Evolutionary conservation across 2,113 vertebrate species (phyloP), one percentile per base, ranked within the genome.

Genomic region (Oriolus oriolus): DNA sequence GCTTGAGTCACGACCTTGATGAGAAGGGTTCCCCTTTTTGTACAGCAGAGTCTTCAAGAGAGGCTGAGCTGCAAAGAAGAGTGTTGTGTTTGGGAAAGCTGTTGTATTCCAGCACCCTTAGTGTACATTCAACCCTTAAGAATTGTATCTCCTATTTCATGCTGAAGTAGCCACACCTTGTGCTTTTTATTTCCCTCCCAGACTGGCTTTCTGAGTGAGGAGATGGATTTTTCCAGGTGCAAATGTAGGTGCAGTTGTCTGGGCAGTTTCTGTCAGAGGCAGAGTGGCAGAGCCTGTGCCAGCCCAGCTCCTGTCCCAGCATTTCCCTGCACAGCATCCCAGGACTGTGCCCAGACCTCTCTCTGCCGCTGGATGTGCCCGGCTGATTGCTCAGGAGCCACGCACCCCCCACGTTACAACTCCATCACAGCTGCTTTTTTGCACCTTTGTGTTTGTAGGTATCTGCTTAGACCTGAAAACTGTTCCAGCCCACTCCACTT

Each of bases 381-480:
- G 44, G 33, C 22, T 22, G 44, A 15, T 11, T 19, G 30, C 73
- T n/a, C 45, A 45, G 85, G 26, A 54, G 1, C 45, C 10, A 5
- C 3, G 33, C 13, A 59, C 10, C 20, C 26, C 26, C 28, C 61
- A 16, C 11, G 0, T 60, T 9, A 4, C 39, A n/a, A 0, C 31
- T 33, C 57, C 39, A 22, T 15, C 28, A 1, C 47, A 65, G 41
- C 35, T 60, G 26, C 27, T 41, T 41, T 41, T 26, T 27, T 35
- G 37, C 74, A 53, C 10, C 6, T 64, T 84, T 45, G 9, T 7
- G 1, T 70, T 49, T 8, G 28, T 10, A 28, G 39, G 11, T 13
- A 2, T 49, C 54, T 75, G 44, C 33, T 3, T 0, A 33, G 53
- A 56, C 49, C 41, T 77, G 37, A 57, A 13, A 71, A 28, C 5